Conservation (phyloP, 2,113 vertebrate genomes). For the Leptobrachium leishanense region DNA sequence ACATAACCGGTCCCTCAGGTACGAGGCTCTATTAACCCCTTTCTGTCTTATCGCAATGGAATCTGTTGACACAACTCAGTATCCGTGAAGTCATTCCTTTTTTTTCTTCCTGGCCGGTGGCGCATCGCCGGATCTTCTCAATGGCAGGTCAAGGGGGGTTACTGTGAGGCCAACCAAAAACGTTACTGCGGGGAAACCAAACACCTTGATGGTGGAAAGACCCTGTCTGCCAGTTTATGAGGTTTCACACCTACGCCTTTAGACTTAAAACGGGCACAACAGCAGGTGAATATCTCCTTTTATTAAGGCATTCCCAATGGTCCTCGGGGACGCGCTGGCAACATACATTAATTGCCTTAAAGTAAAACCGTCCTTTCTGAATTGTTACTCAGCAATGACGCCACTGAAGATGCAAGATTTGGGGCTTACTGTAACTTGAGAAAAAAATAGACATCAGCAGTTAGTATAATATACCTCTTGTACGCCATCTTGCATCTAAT, state of each 20-base stretch:
- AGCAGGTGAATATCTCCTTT: too few relatives aligned
- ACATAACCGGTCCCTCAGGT: constrained; percentile 49
- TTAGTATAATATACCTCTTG: too few relatives aligned
- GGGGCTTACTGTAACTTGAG: too few relatives aligned
- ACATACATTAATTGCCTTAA: too few relatives aligned
- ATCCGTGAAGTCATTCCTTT: background rate
- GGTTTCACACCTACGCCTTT: background rate
- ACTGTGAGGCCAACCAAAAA: background rate
- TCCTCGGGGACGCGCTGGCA: too few relatives aligned
- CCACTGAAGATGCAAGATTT: too few relatives aligned
- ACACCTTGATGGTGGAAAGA: background rate
- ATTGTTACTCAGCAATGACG: too few relatives aligned
- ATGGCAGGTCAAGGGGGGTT: background rate
- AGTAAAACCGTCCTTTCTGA: too few relatives aligned
- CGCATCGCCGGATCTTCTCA: background rate
- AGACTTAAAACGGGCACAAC: too few relatives aligned
- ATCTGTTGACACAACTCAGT: background rate
- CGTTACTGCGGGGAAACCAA: background rate
- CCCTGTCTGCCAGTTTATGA: background rate
- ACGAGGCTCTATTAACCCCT: constrained; percentile 32
- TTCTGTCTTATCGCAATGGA: background rate
- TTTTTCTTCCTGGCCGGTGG: background rate
- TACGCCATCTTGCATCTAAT: too few relatives aligned
- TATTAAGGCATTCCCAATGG: too few relatives aligned
- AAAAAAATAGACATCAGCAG: too few relatives aligned